Evolutionary conservation across 2,888 invertebrate genomes (phyloP).

Genomic region (Hyppa rectilinea): DNA sequence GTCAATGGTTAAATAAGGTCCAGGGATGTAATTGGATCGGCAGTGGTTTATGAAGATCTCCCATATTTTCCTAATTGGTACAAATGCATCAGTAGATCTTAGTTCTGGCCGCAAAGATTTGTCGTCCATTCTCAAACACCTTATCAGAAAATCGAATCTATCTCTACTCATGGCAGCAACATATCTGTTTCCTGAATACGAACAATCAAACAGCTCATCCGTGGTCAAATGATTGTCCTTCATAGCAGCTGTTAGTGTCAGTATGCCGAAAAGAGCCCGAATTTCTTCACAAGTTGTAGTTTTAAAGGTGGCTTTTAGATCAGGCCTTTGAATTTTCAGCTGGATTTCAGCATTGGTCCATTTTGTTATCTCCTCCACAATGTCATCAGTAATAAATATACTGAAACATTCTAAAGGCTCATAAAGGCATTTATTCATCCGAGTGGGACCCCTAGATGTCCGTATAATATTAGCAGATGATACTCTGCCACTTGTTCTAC

Average conservation of each 20-base stretch:
- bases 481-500: neutral
- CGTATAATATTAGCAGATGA: conserved; percentile 3
- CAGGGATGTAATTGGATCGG: conserved; percentile 17
- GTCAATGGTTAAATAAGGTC: conserved; percentile 15
- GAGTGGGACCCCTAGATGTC: neutral
- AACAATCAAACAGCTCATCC: conserved; percentile 45
- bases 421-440: conserved; percentile 5
- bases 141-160: conserved; percentile 51
- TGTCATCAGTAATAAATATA: conserved; percentile 30
- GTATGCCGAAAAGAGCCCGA: conserved; percentile 13
- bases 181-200: conserved; percentile 51
- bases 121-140: conserved; percentile 47
- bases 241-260: conserved; percentile 9
- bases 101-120: conserved; percentile 19
- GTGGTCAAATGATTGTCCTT: conserved; percentile 41
- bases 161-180: conserved; percentile 49
- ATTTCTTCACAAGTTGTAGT: conserved; percentile 15
- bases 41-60: conserved; percentile 31
- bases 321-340: conserved; percentile 5
- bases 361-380: conserved; percentile 15
- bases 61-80: conserved; percentile 32
- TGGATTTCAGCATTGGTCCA: conserved; percentile 16
- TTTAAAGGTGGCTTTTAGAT: conserved; percentile 9
- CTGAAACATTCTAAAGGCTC: conserved; percentile 7
- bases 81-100: conserved; percentile 17